Evolutionary conservation across 2,888 invertebrate genomes (phyloP).

Genomic region (Lathronympha strigana): DNA sequence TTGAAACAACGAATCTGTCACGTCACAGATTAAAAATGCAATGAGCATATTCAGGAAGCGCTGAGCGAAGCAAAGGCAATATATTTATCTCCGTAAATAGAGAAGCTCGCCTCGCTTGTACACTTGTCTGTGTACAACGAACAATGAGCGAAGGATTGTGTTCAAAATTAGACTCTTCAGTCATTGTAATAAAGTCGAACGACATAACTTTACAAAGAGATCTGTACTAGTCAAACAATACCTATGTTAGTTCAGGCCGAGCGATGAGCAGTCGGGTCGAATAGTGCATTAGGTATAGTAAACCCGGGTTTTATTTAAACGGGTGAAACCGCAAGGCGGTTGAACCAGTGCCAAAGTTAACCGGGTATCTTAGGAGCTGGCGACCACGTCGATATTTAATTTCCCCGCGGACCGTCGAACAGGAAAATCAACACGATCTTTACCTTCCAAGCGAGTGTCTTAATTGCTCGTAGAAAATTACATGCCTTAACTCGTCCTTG

Average conservation of each 20-base stretch:
- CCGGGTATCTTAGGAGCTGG: slow-evolving; percentile 24
- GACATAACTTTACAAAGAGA: slow-evolving; percentile 53
- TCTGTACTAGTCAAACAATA: slow-evolving; percentile 70
- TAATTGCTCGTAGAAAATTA: not conserved
- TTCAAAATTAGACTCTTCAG: slow-evolving; percentile 55
- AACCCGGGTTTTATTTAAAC: slow-evolving; percentile 56
- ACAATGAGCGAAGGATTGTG: slow-evolving; percentile 48
- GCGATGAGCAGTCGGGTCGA: slow-evolving; percentile 64
- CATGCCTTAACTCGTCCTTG: not conserved
- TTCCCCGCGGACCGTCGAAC: slow-evolving; percentile 26
- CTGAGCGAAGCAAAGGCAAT: slow-evolving; percentile 58
- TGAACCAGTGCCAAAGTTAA: slow-evolving; percentile 21
- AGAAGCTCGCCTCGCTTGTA: slow-evolving; percentile 57
- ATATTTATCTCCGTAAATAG: slow-evolving; percentile 61
- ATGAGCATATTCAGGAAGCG: slow-evolving; percentile 54
- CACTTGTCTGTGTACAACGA: slow-evolving; percentile 56
- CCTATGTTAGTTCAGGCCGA: slow-evolving; percentile 69
- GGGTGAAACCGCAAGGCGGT: slow-evolving; percentile 36
- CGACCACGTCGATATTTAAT: slow-evolving; percentile 22
- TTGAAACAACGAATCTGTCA: not conserved
- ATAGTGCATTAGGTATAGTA: slow-evolving; percentile 62
- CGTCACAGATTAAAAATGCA: slow-evolving; percentile 34
- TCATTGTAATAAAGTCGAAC: slow-evolving; percentile 53
- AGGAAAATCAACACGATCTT: slow-evolving; percentile 27
- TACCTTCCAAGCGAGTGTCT: not conserved